Evolutionary conservation across 2,113 vertebrate species (phyloP).

Genomic region (Vulpes vulpes): DNA sequence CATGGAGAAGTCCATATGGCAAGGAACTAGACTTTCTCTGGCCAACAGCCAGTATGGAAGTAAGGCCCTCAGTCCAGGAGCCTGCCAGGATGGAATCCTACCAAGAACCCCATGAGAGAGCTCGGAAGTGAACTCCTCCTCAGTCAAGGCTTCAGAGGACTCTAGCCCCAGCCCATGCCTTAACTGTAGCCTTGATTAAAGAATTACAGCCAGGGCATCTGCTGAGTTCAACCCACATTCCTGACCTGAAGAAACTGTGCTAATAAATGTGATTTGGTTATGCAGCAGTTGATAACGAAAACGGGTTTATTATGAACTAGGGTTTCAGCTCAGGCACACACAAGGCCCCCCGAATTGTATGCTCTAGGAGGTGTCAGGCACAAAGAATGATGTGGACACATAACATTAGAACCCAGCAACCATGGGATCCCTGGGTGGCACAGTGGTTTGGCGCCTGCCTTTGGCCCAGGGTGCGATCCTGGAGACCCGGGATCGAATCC

Average conservation of each 20-base stretch:
- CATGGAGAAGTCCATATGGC: not conserved
- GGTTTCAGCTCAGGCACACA: not conserved
- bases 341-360: accelerated
- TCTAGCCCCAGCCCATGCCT: accelerated
- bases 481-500: too few species aligned
- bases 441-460: too few species aligned
- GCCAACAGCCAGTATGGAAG: not conserved
- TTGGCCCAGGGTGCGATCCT: too few species aligned
- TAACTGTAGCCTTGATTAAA: not conserved
- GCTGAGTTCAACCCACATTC: not conserved
- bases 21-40: not conserved
- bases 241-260: not conserved
- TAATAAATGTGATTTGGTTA: not conserved
- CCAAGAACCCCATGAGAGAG: not conserved
- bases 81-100: not conserved
- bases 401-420: not conserved
- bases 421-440: too few species aligned
- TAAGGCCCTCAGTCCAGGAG: accelerated
- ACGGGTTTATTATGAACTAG: not conserved
- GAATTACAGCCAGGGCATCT: not conserved
- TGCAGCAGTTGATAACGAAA: not conserved
- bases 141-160: not conserved
- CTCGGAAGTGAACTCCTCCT: not conserved
- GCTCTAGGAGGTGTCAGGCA: not conserved
- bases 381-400: not conserved